Base-by-base conservation (phyloP, 2,888 invertebrate genomes). In the Agelastica alni region DNA sequence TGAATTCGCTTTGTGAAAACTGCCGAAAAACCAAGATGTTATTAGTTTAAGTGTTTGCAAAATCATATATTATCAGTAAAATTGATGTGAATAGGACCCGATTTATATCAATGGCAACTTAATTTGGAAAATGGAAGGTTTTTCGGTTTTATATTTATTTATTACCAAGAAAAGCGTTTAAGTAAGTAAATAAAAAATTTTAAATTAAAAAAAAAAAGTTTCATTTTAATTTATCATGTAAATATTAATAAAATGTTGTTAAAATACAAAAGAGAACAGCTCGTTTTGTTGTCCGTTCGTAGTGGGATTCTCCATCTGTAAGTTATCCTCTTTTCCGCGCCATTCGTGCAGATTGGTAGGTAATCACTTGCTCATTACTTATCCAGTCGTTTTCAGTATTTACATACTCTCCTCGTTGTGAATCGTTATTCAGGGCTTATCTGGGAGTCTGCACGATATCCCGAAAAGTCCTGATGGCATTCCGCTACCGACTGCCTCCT, bases 331-430 rank as follows among this genome's bases (percentile, higher is more conserved):
- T 14, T 37, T 10, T 17, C 20, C n/a, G 12, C 37, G 18, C 37
- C 37, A 20, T 20, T 37, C n/a, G 9, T 18, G 18, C 66, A 70
- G 73, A 74, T 73, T 73, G 74, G 71, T 71, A 67, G 72, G 72
- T 74, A 74, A 75, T 74, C 74, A 73, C 73, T 74, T 70, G 66
- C 72, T 74, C 73, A 68, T 73, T 72, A 74, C 70, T 72, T 70
- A 70, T 68, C 70, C 68, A 58, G 54, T 46, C 61, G 31, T 49
- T n/a, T 49, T 58, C 56, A 55, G 58, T 65, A 66, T 66, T 66
- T 67, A 67, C 66, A 66, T 66, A 65, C 60, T 60, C 61, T 59
- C 60, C 56, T 59, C 58, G 61, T 49, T 58, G 42, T 41, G 62
- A 64, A 64, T 63, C 63, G 66, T 64, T 64, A 66, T 62, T 66